phyloP scores from a whole-genome alignment of 2,888 invertebrate genomes.

The Agonopterix heracliana region DNA sequence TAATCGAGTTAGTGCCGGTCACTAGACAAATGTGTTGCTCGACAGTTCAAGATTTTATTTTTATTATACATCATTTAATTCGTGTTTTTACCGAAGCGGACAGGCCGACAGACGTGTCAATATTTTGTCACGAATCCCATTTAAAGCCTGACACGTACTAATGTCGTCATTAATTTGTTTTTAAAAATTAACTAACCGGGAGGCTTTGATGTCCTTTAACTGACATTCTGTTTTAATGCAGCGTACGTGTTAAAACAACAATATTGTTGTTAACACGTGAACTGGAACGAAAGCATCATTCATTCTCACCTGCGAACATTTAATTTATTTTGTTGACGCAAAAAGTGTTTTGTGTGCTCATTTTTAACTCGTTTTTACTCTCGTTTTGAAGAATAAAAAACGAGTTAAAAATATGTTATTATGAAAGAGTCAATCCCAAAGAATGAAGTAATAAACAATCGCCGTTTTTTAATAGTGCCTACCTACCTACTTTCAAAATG shows the following conservation, averaged over 20 bases:
- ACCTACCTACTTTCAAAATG: too few species aligned
- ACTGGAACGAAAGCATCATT: conserved; percentile 24
- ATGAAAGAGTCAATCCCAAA: too few species aligned
- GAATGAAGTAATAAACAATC: too few species aligned
- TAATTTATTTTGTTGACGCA: conserved; percentile 2
- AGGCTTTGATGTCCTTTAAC: conserved; percentile 58
- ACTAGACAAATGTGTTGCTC: conserved; percentile 55
- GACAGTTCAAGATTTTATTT: conserved; percentile 52
- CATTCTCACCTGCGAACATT: conserved; percentile 19
- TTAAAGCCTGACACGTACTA: conserved; percentile 59
- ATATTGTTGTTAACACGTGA: conserved; percentile 33
- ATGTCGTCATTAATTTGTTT: conserved; percentile 67
- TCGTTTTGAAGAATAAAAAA: background rate
- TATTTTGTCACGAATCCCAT: conserved; percentile 73
- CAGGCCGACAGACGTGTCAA: conserved; percentile 51
- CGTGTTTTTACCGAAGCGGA: conserved; percentile 42
- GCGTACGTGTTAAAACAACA: conserved; percentile 39
- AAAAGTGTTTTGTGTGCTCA: background rate
- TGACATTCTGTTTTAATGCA: conserved; percentile 27
- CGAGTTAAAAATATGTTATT: too few species aligned
- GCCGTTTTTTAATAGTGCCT: too few species aligned
- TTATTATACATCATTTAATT: conserved; percentile 51
- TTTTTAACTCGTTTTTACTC: background rate
- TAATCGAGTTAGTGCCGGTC: conserved; percentile 65
- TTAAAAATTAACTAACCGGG: conserved; percentile 60